Conservation (phyloP, 2,888 invertebrate genomes). For the Griposia aprilina region DNA sequence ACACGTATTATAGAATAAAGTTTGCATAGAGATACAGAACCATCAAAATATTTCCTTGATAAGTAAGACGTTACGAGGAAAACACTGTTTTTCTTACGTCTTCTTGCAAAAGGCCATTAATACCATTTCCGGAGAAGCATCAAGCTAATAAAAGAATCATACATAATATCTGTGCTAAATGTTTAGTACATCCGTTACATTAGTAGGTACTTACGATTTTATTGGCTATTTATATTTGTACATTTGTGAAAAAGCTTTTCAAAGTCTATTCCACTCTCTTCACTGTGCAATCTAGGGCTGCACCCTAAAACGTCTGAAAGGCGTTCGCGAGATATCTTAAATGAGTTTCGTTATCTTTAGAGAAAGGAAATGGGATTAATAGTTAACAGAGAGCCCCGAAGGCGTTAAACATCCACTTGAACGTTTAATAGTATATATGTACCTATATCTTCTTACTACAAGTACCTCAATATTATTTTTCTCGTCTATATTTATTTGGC, state of each 20-base stretch:
- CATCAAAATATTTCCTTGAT: constrained; percentile 8
- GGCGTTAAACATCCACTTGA: constrained; percentile 80
- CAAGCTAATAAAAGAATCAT: constrained; percentile 30
- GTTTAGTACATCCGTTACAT: constrained; percentile 20
- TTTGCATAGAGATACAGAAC: constrained; percentile 66
- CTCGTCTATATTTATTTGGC: neutral
- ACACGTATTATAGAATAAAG: constrained; percentile 82
- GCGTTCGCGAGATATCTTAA: constrained; percentile 89
- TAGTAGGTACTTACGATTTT: neutral
- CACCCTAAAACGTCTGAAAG: constrained; percentile 88
- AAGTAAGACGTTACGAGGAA: neutral
- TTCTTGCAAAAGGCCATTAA: constrained; percentile 43
- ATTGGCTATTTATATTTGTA: constrained; percentile 6
- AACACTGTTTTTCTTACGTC: neutral
- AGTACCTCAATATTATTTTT: neutral
- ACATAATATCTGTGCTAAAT: neutral
- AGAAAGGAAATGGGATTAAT: constrained; percentile 89
- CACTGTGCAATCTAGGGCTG: constrained; percentile 76
- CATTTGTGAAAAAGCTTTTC: constrained; percentile 6
- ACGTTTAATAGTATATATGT: constrained; percentile 62
- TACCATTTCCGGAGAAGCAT: constrained; percentile 53
- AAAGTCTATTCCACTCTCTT: constrained; percentile 67
- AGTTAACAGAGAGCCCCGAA: constrained; percentile 85
- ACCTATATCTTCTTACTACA: neutral
- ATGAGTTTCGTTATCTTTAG: constrained; percentile 90